A percentile compares a stretch with the other conserved stretches of the same genome.
Conservation (phyloP, 2,113 vertebrate species). For the Mormyrus lacerda region DNA sequence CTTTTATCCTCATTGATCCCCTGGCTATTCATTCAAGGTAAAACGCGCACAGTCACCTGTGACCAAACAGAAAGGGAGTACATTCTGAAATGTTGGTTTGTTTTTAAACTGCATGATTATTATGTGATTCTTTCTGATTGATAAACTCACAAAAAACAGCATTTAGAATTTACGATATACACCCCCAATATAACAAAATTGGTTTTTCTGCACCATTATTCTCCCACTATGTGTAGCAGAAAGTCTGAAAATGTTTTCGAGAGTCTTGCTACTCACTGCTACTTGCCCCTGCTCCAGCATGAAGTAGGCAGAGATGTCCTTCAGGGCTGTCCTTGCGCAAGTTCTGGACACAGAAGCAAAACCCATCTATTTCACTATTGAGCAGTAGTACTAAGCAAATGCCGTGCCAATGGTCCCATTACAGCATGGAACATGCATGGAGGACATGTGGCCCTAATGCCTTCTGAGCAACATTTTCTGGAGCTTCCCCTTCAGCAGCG, state of each 20-base stretch:
- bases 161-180: background rate
- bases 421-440: background rate
- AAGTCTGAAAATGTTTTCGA: background rate
- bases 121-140: background rate
- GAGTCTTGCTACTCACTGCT: slow-evolving; percentile 66
- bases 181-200: background rate
- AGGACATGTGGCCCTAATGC: background rate
- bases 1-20: background rate
- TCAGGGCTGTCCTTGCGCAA: slow-evolving; percentile 72
- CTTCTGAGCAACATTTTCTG: background rate
- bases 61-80: background rate
- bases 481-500: background rate
- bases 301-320: slow-evolving; percentile 71
- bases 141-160: background rate
- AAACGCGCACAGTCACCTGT: background rate
- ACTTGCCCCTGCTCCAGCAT: slow-evolving; percentile 71
- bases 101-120: background rate
- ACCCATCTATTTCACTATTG: background rate
- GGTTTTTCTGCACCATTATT: background rate
- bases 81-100: background rate
- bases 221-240: background rate
- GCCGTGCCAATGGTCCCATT: background rate
- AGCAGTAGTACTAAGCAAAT: background rate
- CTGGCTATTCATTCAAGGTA: background rate
- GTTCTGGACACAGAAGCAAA: slow-evolving; percentile 56